These are phyloP conservation scores for Erynnis tages DNA, from an alignment of 2,888 invertebrate species.

Conservation along the genomic window DNA sequence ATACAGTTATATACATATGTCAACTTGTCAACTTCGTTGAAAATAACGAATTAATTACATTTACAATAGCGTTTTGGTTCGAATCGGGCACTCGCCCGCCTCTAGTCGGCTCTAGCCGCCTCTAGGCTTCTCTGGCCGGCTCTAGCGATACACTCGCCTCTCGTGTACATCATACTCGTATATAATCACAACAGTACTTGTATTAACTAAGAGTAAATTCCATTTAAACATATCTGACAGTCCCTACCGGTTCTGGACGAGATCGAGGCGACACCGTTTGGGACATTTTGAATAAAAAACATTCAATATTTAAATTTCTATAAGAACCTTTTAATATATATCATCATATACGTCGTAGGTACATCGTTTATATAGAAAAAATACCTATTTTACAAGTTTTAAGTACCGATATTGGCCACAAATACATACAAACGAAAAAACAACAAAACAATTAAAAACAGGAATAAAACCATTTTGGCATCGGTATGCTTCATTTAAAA, in stretches of 20 bases:
- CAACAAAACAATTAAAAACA: conserved; percentile 80
- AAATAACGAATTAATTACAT: conserved; percentile 46
- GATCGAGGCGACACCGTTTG: conserved; percentile 26
- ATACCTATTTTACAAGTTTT: conserved; percentile 79
- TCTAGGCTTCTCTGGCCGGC: no score
- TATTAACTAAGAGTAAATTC: conserved; percentile 13
- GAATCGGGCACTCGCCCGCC: conserved; percentile 37
- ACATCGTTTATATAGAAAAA: conserved; percentile 80
- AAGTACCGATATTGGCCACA: conserved; percentile 81
- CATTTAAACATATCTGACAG: conserved; percentile 11
- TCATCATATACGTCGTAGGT: conserved; percentile 71
- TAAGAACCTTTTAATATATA: conserved; percentile 77
- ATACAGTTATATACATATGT: conserved; percentile 46
- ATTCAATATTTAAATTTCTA: conserved; percentile 74
- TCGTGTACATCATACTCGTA: neutral
- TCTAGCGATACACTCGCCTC: conserved; percentile 11
- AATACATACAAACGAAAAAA: conserved; percentile 78
- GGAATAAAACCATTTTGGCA: conserved; percentile 81
- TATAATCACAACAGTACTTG: conserved; percentile 4
- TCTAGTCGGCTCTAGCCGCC: neutral
- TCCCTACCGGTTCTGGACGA: conserved; percentile 19
- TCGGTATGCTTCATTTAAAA: conserved; percentile 64
- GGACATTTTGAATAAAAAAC: conserved; percentile 71
- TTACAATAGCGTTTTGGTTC: conserved; percentile 44
- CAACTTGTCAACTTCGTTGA: conserved; percentile 48